Percentiles rank a stretch among this genome's conserved stretches.
Evolutionary conservation across 2,113 vertebrate genomes (phyloP).

Genomic region (Boulengeromyrus knoepffleri): DNA sequence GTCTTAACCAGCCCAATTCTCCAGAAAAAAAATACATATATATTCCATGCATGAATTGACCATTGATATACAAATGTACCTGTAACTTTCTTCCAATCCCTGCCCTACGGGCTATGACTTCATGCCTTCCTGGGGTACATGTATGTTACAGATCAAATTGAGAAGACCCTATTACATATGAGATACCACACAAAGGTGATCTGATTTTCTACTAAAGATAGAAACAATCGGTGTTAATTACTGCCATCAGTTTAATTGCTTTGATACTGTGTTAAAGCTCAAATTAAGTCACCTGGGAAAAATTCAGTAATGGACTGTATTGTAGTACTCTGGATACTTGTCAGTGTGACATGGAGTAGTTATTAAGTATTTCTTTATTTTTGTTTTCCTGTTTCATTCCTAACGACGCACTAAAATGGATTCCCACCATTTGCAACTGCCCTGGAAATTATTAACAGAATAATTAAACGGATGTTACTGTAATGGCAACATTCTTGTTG

Average conservation of each 20-base stretch:
- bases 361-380: not conserved
- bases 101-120: not conserved
- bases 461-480: not conserved
- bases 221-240: not conserved
- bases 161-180: not conserved
- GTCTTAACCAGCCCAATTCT: not conserved
- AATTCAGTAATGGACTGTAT: not conserved
- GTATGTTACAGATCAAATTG: not conserved
- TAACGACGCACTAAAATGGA: not conserved
- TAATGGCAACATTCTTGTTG: not conserved
- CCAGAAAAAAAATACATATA: not conserved
- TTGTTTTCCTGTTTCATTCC: not conserved
- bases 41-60: not conserved
- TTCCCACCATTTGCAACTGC: not conserved
- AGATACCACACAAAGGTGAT: not conserved
- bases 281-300: not conserved
- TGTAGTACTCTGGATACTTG: not conserved
- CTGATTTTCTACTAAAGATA: not conserved
- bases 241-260: not conserved
- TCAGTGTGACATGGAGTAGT: not conserved
- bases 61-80: not conserved
- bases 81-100: not conserved
- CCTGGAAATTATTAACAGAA: not conserved
- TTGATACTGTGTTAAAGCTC: not conserved
- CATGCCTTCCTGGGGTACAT: not conserved